These are phyloP conservation scores for Etheostoma nigrum DNA, from an alignment of 2,797 vertebrate genomes.

Conservation along the genomic window DNA sequence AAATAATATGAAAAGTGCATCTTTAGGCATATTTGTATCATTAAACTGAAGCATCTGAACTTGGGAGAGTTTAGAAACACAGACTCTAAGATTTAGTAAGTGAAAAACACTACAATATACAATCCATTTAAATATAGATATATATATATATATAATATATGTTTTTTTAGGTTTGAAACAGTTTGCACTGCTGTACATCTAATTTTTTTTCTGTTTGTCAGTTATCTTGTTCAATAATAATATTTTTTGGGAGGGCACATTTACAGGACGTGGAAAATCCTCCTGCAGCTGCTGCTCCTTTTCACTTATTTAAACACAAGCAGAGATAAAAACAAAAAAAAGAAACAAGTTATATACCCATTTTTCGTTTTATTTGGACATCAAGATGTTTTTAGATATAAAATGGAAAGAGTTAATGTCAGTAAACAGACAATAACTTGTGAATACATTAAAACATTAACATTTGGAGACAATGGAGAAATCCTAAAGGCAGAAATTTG, in stretches of 20 bases:
- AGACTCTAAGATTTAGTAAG: not conserved
- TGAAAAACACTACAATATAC: constrained; percentile 7
- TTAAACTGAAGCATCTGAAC: constrained; percentile 7
- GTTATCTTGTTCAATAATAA: constrained; percentile 6
- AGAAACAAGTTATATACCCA: not conserved
- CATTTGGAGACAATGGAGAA: constrained; percentile 3
- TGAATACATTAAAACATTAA: constrained; percentile 16
- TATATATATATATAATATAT: not conserved
- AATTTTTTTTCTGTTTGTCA: constrained; percentile 18
- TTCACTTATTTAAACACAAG: constrained; percentile 28
- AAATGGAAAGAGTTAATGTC: constrained; percentile 30
- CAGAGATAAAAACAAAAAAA: not conserved
- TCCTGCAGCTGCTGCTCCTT: constrained; percentile 25
- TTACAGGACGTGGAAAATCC: constrained; percentile 11
- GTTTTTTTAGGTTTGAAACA: not conserved
- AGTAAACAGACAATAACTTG: not conserved
- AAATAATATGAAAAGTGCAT: constrained; percentile 7
- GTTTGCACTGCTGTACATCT: not conserved
- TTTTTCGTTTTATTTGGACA: constrained; percentile 64
- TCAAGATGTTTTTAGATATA: constrained; percentile 43
- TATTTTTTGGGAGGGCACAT: not conserved
- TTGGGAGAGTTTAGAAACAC: not conserved
- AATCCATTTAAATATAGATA: not conserved
- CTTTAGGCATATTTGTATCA: not conserved
- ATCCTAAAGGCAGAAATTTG: not conserved